Evolutionary conservation across 2,113 vertebrate species (phyloP).

Genomic region (Marcusenius ussheri): DNA sequence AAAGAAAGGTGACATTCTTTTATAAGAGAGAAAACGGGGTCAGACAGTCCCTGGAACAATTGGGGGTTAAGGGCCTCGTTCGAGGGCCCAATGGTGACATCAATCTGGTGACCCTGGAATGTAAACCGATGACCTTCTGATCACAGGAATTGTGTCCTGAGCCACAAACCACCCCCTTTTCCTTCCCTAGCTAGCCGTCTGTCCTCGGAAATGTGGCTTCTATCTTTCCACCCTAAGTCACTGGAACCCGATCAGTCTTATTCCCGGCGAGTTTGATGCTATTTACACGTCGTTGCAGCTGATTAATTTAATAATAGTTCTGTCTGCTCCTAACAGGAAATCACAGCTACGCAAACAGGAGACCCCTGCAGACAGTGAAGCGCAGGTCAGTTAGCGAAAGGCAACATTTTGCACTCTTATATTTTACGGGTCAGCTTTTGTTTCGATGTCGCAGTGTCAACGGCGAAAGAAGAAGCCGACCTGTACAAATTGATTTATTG

Average conservation of each 20-base stretch:
- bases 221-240: slow-evolving; percentile 7
- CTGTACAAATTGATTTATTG: neutral
- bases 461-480: neutral
- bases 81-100: neutral
- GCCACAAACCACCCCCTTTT: neutral
- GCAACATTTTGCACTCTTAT: neutral
- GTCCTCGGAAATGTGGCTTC: neutral
- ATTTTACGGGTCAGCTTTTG: neutral
- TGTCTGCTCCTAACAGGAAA: neutral
- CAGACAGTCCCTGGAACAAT: neutral
- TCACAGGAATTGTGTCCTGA: neutral
- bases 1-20: neutral
- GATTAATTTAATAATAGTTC: slow-evolving; percentile 14
- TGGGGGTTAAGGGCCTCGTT: neutral
- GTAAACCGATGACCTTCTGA: neutral
- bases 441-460: neutral
- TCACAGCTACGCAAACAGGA: neutral
- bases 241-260: neutral
- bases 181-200: neutral
- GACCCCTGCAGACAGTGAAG: neutral
- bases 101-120: neutral
- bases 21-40: neutral
- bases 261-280: neutral
- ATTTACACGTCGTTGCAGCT: neutral
- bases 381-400: neutral